phyloP scores from a whole-genome alignment of 2,113 vertebrate genomes.

The Takifugu bimaculatus region DNA sequence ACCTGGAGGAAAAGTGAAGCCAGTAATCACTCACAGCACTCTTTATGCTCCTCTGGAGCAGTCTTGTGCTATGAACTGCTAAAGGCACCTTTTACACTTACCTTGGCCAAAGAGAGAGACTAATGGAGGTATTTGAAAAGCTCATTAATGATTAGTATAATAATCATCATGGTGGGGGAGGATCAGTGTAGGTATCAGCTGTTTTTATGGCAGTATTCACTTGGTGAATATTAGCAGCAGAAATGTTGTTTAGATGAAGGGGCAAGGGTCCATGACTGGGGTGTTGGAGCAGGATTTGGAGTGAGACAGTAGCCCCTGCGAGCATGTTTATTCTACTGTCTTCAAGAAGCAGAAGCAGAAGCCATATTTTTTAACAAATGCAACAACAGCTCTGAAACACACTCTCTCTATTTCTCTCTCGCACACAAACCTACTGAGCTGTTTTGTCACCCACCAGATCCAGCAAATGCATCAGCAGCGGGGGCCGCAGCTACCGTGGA shows the following conservation, averaged over 20 bases:
- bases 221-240: slow-evolving; percentile 38
- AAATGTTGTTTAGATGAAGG: slow-evolving; percentile 20
- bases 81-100: too few species aligned
- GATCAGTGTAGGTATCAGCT: slow-evolving; percentile 1
- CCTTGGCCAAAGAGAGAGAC: too few species aligned
- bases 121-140: not conserved
- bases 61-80: too few species aligned
- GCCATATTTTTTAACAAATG: slow-evolving; percentile 13
- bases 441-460: slow-evolving; percentile 92
- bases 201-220: slow-evolving; percentile 39
- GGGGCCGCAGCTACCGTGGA: slow-evolving; percentile 85
- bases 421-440: slow-evolving; percentile 17
- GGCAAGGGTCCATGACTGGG: slow-evolving; percentile 51
- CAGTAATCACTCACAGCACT: too few species aligned
- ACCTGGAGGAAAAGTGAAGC: too few species aligned
- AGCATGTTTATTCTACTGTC: slow-evolving; percentile 52
- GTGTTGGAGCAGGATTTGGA: slow-evolving; percentile 43
- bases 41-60: too few species aligned
- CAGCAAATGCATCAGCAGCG: slow-evolving; percentile 94
- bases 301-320: slow-evolving; percentile 45
- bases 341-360: slow-evolving; percentile 46
- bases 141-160: not conserved
- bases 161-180: slow-evolving; percentile 3
- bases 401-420: not conserved
- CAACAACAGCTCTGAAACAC: slow-evolving; percentile 20